Evolutionary conservation across 64 coral and sea anemone species (phyloP).

Genomic region (Montipora foliosa): DNA sequence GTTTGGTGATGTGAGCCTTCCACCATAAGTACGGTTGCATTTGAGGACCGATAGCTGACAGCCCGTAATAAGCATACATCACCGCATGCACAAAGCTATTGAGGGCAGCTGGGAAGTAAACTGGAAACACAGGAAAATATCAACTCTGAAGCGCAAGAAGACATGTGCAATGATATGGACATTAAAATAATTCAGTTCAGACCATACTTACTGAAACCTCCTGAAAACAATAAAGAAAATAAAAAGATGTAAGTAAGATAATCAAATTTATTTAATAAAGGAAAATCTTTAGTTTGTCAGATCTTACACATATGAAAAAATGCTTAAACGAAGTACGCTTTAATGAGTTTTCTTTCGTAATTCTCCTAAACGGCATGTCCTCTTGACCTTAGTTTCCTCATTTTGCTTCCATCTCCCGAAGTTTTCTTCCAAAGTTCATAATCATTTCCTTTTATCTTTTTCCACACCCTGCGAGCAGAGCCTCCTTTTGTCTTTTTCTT

Average conservation of each 20-base stretch:
- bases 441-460: no score
- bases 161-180: not conserved
- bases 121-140: conserved; percentile 35
- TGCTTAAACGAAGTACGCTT: no score
- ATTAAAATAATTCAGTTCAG: not conserved
- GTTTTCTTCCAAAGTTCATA: no score
- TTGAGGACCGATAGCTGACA: conserved; percentile 88
- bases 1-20: conserved; percentile 89
- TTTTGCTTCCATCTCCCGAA: no score
- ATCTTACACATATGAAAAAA: not conserved
- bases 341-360: no score
- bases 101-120: conserved; percentile 86
- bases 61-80: conserved; percentile 95
- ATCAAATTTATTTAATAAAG: not conserved
- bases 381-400: no score
- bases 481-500: no score
- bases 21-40: conserved; percentile 92
- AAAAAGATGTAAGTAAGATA: not conserved
- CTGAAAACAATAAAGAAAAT: conserved; percentile 58
- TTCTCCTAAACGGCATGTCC: no score
- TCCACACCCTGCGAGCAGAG: no score
- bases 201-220: conserved; percentile 83
- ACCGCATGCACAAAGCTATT: conserved; percentile 97
- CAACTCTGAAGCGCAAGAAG: not conserved
- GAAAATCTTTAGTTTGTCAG: not conserved